phyloP scores from a whole-genome alignment of 2,797 vertebrate species.

The Gephyroberyx darwinii region DNA sequence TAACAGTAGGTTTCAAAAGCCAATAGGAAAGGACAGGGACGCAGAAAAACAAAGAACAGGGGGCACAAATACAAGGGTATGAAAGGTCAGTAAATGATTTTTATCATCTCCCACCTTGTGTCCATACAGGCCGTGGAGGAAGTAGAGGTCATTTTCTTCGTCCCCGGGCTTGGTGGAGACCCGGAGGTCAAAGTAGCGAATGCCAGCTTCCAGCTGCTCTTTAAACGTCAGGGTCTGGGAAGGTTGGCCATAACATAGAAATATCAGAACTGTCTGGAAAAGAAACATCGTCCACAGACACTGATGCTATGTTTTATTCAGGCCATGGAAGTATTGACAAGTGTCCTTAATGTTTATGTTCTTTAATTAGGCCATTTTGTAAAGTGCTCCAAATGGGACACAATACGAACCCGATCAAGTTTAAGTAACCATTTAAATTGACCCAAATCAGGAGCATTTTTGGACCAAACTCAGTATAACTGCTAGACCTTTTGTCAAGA shows the following conservation, averaged over 20 bases:
- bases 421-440: no score
- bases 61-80: no score
- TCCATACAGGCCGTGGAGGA: conserved; percentile 96
- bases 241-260: background rate
- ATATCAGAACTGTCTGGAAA: conserved; percentile 26
- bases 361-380: no score
- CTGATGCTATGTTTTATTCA: background rate
- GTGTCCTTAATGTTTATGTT: no score
- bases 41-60: background rate
- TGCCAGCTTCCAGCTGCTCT: conserved; percentile 94
- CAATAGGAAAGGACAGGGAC: background rate
- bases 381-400: background rate
- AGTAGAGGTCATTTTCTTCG: conserved; percentile 89
- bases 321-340: no score
- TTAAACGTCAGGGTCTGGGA: conserved; percentile 88
- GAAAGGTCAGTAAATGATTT: background rate
- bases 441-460: no score
- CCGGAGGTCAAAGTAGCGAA: conserved; percentile 97
- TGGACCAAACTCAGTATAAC: background rate
- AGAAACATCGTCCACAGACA: background rate
- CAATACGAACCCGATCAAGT: background rate
- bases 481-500: background rate
- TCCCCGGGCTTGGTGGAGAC: conserved; percentile 95
- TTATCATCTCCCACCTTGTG: conserved; percentile 81
- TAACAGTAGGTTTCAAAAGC: background rate